Conservation (phyloP, 2,888 invertebrate genomes). For the Eucera pruinosa region DNA sequence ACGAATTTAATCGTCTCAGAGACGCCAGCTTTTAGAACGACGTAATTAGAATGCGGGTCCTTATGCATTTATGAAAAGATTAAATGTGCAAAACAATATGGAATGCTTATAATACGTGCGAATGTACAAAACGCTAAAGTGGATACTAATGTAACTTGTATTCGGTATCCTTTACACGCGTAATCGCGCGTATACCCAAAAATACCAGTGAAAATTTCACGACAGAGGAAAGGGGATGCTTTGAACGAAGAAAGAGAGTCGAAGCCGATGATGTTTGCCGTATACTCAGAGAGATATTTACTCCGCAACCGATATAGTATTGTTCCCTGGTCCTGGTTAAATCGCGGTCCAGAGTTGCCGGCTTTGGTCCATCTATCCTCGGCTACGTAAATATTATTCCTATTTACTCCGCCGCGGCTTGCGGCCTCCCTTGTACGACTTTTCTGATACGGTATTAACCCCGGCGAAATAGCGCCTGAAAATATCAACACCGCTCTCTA, state of each 20-base stretch:
- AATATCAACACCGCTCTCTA: conserved; percentile 19
- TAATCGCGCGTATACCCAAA: conserved; percentile 11
- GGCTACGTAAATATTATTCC: conserved; percentile 49
- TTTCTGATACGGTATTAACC: conserved; percentile 30
- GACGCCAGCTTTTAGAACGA: too few species aligned
- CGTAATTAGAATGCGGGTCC: too few species aligned
- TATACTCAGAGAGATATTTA: conserved; percentile 47
- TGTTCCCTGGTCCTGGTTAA: conserved; percentile 14
- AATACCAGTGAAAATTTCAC: conserved; percentile 11
- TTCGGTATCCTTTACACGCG: conserved; percentile 10
- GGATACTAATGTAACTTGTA: neutral
- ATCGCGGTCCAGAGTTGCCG: conserved; percentile 28
- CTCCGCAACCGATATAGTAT: conserved; percentile 33
- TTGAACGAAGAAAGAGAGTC: neutral
- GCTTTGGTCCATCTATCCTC: conserved; percentile 26
- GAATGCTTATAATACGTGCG: too few species aligned
- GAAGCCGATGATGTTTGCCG: conserved; percentile 27
- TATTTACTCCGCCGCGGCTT: conserved; percentile 32
- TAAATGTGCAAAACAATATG: too few species aligned
- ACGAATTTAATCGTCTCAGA: too few species aligned
- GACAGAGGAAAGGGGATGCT: too few species aligned
- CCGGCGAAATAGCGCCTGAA: conserved; percentile 18
- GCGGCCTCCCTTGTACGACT: neutral
- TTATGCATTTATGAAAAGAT: too few species aligned
- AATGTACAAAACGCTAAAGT: too few species aligned